These are phyloP conservation scores for Ormyrus rosae DNA, from an alignment of 2,888 invertebrate species.

Conservation along the genomic window DNA sequence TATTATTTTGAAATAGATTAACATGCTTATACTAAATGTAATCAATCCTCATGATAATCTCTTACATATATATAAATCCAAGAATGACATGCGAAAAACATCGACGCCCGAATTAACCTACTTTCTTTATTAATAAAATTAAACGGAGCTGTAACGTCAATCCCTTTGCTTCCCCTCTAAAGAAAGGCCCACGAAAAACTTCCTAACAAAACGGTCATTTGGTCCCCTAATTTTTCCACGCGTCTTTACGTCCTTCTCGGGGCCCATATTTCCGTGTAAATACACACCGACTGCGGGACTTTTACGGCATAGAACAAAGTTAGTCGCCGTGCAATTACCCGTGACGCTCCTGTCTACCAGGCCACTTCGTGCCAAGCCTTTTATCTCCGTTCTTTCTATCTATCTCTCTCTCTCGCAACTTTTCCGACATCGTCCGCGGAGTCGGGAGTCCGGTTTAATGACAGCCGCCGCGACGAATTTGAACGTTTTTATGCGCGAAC, in stretches of 20 bases:
- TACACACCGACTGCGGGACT: neutral
- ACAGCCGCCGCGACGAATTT: constrained; percentile 4
- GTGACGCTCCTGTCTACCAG: neutral
- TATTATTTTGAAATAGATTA: too few relatives aligned
- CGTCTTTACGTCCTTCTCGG: neutral
- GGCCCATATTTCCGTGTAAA: neutral
- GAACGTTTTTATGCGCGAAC: neutral
- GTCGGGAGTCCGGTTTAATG: neutral
- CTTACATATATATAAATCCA: too few relatives aligned
- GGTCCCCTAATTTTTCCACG: too few relatives aligned
- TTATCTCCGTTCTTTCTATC: neutral
- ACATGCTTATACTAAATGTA: too few relatives aligned
- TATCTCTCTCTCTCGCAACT: neutral
- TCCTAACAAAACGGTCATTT: too few relatives aligned
- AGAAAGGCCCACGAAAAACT: too few relatives aligned
- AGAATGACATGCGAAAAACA: too few relatives aligned
- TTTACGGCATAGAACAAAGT: constrained; percentile 22
- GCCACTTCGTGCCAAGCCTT: neutral
- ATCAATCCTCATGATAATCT: too few relatives aligned
- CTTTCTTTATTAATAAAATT: too few relatives aligned
- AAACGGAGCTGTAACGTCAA: too few relatives aligned
- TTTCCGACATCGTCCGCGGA: neutral
- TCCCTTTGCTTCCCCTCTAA: too few relatives aligned
- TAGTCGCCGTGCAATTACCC: constrained; percentile 32
- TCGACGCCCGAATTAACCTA: too few relatives aligned